Evolutionary conservation across 1,140 invertebrate genomes (phyloP).

Genomic region (Telenomus remus): DNA sequence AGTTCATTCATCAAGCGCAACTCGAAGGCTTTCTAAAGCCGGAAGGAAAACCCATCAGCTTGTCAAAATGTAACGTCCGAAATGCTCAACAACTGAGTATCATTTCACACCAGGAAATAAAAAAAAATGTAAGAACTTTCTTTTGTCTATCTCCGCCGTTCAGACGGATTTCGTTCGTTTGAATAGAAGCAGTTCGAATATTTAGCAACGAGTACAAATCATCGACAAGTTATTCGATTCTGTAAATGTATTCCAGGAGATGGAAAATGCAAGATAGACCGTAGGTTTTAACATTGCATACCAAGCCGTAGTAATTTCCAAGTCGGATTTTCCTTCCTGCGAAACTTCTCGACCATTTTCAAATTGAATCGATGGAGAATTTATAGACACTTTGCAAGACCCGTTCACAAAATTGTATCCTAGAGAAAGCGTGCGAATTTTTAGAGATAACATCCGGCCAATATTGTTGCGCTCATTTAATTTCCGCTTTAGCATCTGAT

Average conservation of each 20-base stretch:
- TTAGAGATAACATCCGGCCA: constrained; percentile 3
- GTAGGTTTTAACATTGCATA: constrained; percentile 1
- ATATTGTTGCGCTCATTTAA: constrained; percentile 7
- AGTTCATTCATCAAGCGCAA: constrained; percentile 45
- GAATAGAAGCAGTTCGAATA: no score
- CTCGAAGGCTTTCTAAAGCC: constrained; percentile 33
- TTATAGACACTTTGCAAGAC: constrained; percentile 18
- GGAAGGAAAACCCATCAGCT: constrained; percentile 36
- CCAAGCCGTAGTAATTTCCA: constrained; percentile 1
- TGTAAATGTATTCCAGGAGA: neutral
- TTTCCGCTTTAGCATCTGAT: constrained; percentile 15
- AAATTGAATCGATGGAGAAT: constrained; percentile 14
- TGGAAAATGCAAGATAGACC: neutral
- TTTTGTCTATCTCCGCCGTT: neutral
- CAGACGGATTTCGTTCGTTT: no score
- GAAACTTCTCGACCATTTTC: neutral
- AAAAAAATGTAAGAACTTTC: neutral
- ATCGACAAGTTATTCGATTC: no score
- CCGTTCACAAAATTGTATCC: constrained; percentile 23
- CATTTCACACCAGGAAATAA: neutral
- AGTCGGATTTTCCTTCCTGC: neutral
- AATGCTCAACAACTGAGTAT: neutral
- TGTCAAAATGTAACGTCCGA: constrained; percentile 27
- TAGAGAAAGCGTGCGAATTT: constrained; percentile 6
- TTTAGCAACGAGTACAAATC: no score